Evolutionary conservation across 2,888 invertebrate genomes (phyloP), one percentile per base, ranked within the genome.

Genomic region (Ophion ventricosus): DNA sequence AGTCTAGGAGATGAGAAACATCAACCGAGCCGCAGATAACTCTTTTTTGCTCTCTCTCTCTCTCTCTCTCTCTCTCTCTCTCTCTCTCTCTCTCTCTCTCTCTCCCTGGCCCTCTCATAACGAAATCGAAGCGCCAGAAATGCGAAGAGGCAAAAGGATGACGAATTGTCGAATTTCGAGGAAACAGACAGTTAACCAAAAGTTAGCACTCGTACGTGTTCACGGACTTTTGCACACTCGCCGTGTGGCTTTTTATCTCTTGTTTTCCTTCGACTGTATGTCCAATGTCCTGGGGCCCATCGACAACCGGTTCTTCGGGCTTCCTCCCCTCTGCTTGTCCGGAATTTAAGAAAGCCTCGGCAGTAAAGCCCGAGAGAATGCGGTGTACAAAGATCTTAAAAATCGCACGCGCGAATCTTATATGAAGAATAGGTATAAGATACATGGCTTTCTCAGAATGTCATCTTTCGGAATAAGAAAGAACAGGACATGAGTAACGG

Each of bases 251-350:
- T 69, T 72, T 54, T 56, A 40, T 76, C 69, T 70, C 57, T 81
- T 83, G 49, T 81, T 79, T 81, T 73, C 74, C 61, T 77, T 56
- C 78, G 75, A 75, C 83, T 43, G 43, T 72, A 56, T 75, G 81
- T 83, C 78, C 77, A 80, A 83, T 84, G 82, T 85, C 79, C 81
- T 72, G 78, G 66, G 78, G 54, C 74, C 77, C 77, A 82, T 85
- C 86, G 84, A 85, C 82, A 86, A 87, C 87, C 87, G 87, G 87
- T 87, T 87, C 81, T 85, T 82, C 74, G 77, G 66, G 78, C 61
- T 72, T 75, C 63, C 66, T 40, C 54, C n/a, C 43, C 70, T 29
- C 61, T 63, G 70, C 75, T 29, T 57, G 72, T 43, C n/a, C 49
- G 17, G 49, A 26, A 54, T 69, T 69, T 69, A 29, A 69, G 69